Conservation (phyloP, 2,797 vertebrate genomes). For the Pachyuromys duprasi region DNA sequence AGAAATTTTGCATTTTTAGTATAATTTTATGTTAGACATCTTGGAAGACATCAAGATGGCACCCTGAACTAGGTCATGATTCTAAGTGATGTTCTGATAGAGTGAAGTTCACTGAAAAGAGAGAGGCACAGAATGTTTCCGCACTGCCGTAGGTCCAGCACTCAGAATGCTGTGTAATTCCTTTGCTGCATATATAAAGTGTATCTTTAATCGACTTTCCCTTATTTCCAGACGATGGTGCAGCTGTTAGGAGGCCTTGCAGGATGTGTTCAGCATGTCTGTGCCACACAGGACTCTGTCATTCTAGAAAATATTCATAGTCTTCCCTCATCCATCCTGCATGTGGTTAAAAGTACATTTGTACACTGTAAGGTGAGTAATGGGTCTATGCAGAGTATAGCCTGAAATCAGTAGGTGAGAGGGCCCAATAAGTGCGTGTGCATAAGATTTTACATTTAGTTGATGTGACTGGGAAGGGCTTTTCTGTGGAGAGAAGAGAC, state of each 20-base stretch:
- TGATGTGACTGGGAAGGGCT: background rate
- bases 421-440: background rate
- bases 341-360: conserved; percentile 92
- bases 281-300: conserved; percentile 88
- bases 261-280: conserved; percentile 89
- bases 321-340: conserved; percentile 91
- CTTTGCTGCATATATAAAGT: background rate
- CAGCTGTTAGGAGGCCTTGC: conserved; percentile 91
- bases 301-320: conserved; percentile 90
- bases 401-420: background rate
- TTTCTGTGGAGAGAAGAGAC: background rate
- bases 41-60: background rate
- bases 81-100: background rate
- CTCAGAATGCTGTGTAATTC: background rate
- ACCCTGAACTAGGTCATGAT: background rate
- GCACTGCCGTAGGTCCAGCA: background rate
- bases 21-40: background rate
- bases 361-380: conserved; percentile 94
- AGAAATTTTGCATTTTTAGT: background rate
- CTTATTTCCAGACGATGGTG: conserved; percentile 88
- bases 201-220: conserved; percentile 14
- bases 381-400: background rate
- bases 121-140: background rate
- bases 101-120: conserved; percentile 5
- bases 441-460: background rate